Evolutionary conservation across 2,113 vertebrate species (phyloP).

Genomic region (Mesocricetus auratus): DNA sequence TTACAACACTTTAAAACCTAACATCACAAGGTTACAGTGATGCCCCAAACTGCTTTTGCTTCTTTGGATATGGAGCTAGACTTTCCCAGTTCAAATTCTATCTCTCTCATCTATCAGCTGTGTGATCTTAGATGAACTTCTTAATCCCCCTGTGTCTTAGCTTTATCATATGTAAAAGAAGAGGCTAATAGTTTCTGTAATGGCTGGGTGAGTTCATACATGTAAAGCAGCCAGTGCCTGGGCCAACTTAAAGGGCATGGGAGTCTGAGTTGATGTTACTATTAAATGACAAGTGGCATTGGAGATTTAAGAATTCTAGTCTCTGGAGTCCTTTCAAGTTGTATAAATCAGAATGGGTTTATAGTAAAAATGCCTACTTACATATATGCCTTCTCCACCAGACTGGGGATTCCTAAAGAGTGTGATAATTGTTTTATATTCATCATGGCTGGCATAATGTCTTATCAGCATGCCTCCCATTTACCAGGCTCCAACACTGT

Average conservation of each 20-base stretch:
- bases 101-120: not conserved
- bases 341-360: slow-evolving; percentile 22
- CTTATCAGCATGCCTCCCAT: not conserved
- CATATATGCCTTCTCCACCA: not conserved
- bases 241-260: not conserved
- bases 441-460: not conserved
- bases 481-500: not conserved
- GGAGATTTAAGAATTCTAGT: not conserved
- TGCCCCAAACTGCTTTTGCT: not conserved
- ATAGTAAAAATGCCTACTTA: not conserved
- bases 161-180: slow-evolving; percentile 23
- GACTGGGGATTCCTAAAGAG: slow-evolving; percentile 2
- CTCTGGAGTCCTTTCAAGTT: not conserved
- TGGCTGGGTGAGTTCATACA: not conserved
- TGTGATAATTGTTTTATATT: not conserved
- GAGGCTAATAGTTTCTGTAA: not conserved
- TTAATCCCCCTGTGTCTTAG: not conserved
- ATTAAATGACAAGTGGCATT: not conserved
- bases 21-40: not conserved
- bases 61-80: not conserved
- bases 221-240: not conserved
- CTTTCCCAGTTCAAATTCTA: not conserved
- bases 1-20: not conserved
- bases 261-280: not conserved
- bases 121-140: not conserved